A percentile compares a stretch with the other conserved stretches of the same genome.
These are phyloP conservation scores for Lithophane socia DNA, from an alignment of 2,888 invertebrate genomes.

Conservation along the genomic window DNA sequence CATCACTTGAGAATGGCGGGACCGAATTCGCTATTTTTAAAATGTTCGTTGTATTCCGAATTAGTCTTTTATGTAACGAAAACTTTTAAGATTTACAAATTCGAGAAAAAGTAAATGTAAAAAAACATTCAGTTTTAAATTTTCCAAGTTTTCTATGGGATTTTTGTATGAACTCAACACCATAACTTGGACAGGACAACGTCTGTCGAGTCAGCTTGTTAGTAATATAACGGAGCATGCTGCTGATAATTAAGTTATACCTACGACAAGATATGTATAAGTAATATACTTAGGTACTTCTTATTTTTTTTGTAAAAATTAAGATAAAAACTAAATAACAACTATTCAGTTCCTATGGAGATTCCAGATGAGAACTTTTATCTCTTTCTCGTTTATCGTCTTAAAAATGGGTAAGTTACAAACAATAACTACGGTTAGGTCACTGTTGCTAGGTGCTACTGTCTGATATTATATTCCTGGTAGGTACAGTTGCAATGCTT, in stretches of 20 bases:
- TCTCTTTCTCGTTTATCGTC: conserved; percentile 38
- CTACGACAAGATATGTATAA: background rate
- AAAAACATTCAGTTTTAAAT: too few species aligned
- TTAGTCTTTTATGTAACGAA: background rate
- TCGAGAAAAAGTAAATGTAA: background rate
- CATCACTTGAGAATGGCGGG: background rate
- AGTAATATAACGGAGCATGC: background rate
- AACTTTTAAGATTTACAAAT: background rate
- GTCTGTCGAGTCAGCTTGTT: background rate
- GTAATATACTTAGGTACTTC: background rate
- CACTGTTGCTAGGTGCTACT: conserved; percentile 12
- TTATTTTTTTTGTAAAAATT: background rate
- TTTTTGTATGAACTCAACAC: background rate
- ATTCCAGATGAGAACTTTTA: conserved; percentile 24
- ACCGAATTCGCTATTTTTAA: background rate
- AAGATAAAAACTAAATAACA: conserved; percentile 9
- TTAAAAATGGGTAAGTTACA: background rate
- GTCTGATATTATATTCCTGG: background rate
- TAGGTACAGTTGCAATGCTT: conserved; percentile 16
- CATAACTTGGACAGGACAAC: background rate
- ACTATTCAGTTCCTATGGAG: conserved; percentile 4
- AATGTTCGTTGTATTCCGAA: background rate
- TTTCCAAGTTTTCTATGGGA: background rate
- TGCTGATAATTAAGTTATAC: conserved; percentile 6
- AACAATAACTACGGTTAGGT: background rate